Evolutionary conservation across 2,888 invertebrate species (phyloP).

Genomic region (Baronia brevicornis): DNA sequence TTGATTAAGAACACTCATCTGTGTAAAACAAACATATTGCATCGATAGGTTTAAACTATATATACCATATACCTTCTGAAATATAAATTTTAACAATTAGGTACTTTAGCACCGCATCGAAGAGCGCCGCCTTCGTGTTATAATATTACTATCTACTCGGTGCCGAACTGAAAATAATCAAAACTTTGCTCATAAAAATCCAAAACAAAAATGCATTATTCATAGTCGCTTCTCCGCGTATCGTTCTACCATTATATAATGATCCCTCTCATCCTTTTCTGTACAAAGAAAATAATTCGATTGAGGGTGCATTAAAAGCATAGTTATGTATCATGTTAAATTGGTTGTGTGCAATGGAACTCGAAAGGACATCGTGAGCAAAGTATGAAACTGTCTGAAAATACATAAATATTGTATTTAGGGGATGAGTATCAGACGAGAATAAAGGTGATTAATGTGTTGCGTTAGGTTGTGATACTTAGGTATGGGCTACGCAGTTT

Average conservation of each 20-base stretch:
- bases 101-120: conserved; percentile 50
- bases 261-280: conserved; percentile 31
- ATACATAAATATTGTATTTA: conserved; percentile 74
- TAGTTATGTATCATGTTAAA: conserved; percentile 38
- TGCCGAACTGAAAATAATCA: conserved; percentile 74
- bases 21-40: too few species aligned
- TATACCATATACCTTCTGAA: conserved; percentile 27
- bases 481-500: conserved; percentile 3
- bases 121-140: conserved; percentile 41
- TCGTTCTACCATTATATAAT: conserved; percentile 37
- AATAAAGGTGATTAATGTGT: conserved; percentile 30
- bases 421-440: conserved; percentile 42
- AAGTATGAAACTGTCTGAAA: conserved; percentile 69
- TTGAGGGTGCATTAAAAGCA: conserved; percentile 26
- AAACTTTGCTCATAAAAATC: conserved; percentile 76
- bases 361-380: conserved; percentile 59
- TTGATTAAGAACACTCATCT: too few species aligned
- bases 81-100: conserved; percentile 42
- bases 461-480: conserved; percentile 17
- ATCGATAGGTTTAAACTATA: too few species aligned
- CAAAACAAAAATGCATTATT: conserved; percentile 77
- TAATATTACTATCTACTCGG: conserved; percentile 53
- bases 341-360: conserved; percentile 42
- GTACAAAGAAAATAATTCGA: conserved; percentile 32
- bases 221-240: conserved; percentile 64